Percentiles rank a stretch among this genome's conserved stretches.
phyloP scores from a whole-genome alignment of 2,113 vertebrate genomes.

The Monopterus albus region DNA sequence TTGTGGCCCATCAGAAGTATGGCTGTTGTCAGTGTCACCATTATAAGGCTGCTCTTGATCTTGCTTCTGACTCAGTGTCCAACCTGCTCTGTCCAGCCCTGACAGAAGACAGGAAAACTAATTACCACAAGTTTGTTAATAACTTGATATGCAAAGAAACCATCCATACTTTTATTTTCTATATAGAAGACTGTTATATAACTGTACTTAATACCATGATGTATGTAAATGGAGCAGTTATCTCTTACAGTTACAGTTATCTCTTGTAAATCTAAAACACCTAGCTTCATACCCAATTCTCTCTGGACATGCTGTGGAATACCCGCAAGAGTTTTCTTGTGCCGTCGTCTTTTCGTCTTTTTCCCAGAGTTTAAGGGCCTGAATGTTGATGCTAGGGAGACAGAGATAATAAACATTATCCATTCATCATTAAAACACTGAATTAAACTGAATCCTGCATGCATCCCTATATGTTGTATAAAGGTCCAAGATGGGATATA shows the following conservation, averaged over 20 bases:
- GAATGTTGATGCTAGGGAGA: conserved; percentile 80
- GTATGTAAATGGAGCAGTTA: not conserved
- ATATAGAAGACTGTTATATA: not conserved
- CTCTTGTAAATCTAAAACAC: not conserved
- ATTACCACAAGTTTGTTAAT: conserved; percentile 4
- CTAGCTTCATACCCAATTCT: conserved; percentile 87
- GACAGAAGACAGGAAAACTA: conserved; percentile 5
- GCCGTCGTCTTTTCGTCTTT: conserved; percentile 78
- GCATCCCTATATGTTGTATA: not conserved
- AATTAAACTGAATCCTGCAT: not conserved
- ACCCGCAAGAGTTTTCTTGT: conserved; percentile 85
- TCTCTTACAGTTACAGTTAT: too few species aligned
- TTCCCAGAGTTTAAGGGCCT: conserved; percentile 80
- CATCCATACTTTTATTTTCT: not conserved
- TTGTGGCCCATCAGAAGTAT: conserved; percentile 80
- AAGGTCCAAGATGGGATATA: not conserved
- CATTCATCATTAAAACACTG: not conserved
- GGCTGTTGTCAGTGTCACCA: conserved; percentile 76
- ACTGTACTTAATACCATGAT: not conserved
- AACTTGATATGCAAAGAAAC: not conserved
- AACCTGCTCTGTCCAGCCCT: conserved; percentile 80
- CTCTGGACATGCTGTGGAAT: conserved; percentile 92
- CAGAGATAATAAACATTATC: not conserved
- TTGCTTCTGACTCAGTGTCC: conserved; percentile 48
- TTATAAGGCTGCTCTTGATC: conserved; percentile 74